Base-by-base conservation (phyloP, 2,888 invertebrate species). In the Ommatoiulus sabulosus region DNA sequence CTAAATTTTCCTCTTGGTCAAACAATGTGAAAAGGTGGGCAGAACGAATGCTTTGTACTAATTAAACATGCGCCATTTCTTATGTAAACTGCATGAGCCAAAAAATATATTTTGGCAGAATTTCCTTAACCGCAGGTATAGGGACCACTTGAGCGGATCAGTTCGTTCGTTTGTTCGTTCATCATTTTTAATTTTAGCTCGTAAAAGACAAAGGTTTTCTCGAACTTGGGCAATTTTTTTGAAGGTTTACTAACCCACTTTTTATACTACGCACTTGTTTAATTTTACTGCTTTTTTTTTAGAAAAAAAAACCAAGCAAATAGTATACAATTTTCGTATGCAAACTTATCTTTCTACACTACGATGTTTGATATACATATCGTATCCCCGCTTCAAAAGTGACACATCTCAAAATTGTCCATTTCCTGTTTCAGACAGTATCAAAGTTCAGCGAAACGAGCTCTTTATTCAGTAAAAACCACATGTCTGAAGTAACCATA, bases 201-300 rank as follows among this genome's bases (percentile, higher is more conserved):
- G 52, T 52, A 52, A 63, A 63, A 20, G 63, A 63, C 63, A 35
- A 35, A 35, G 35, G 46, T 10, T 46, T 46, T 46, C 12, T 46
- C 46, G 63, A 63, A n/a, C 63, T 63, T 63, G 63, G 15, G n/a
- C 63, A 63, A 52, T 63, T n/a, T 63, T 63, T 63, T 63, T n/a
- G 7, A 63, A 63, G n/a, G 63, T 63, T 63, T 20, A 63, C 63
- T 63, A n/a, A 63, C 63, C 52, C 15, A 52, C 52, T 52, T 52
- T 15, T 52, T 52, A 35, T 35, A 2, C 35, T 35, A 35, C 35
- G 35, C 35, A 35, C 35, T 35, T 35, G 35, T 35, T 35, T 35
- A 35, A 35, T 52, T 52, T 52, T 52, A 8, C 0, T 12, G 17
- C 52, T 12, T 52, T 52, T 52, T 4, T 52, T 3, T 8, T 8